Conservation (phyloP, 2,797 vertebrate species). For the Chrysocyon brachyurus region DNA sequence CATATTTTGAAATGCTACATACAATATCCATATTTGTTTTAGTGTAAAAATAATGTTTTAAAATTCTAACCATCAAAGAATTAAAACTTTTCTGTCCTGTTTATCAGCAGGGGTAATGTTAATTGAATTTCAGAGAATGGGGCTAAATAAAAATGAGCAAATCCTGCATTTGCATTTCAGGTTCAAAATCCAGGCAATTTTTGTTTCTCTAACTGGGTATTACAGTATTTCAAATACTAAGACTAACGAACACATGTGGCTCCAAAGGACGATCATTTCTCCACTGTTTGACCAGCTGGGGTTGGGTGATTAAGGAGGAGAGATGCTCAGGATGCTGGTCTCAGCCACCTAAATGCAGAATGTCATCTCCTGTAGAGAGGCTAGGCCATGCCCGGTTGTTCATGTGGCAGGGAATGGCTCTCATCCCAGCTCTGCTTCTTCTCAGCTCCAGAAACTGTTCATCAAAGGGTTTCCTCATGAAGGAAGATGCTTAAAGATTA, state of each 20-base stretch:
- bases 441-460: neutral
- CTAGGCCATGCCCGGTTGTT: too few species aligned
- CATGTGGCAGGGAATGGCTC: neutral
- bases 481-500: neutral
- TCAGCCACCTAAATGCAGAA: neutral
- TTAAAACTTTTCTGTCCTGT: neutral
- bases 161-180: neutral
- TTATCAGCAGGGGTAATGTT: neutral
- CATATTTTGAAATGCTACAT: neutral
- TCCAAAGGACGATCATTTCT: neutral
- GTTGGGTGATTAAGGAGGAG: neutral
- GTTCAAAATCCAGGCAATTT: neutral
- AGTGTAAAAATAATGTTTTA: constrained; percentile 12
- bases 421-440: neutral
- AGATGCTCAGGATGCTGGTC: neutral
- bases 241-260: neutral
- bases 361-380: neutral
- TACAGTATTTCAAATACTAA: neutral
- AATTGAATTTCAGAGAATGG: neutral
- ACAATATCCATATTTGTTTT: neutral
- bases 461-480: neutral
- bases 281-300: neutral
- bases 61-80: neutral
- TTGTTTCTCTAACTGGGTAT: neutral
- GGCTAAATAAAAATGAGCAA: neutral